These are phyloP conservation scores for Cyclophora albipunctata DNA, from an alignment of 2,888 invertebrate genomes.

Conservation along the genomic window DNA sequence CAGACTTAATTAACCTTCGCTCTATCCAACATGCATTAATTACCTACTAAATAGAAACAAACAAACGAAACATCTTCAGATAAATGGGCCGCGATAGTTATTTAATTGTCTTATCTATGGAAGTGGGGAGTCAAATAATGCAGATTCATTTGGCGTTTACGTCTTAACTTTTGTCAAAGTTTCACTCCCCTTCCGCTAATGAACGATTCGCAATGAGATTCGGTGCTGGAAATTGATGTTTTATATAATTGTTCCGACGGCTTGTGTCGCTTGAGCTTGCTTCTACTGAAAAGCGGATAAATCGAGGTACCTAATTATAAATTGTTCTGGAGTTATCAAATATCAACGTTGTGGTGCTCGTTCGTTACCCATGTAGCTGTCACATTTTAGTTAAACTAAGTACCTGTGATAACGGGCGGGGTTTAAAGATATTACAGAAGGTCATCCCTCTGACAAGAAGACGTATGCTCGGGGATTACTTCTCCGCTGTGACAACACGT, in stretches of 20 bases:
- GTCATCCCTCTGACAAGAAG: conserved; percentile 8
- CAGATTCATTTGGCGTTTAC: conserved; percentile 61
- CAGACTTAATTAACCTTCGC: conserved; percentile 64
- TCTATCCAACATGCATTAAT: conserved; percentile 55
- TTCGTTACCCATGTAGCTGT: conserved; percentile 2
- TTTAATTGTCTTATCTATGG: conserved; percentile 64
- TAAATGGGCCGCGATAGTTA: conserved; percentile 66
- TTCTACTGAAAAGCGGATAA: conserved; percentile 18
- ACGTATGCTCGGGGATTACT: conserved; percentile 11
- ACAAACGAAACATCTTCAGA: conserved; percentile 60
- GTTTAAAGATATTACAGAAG: conserved; percentile 6
- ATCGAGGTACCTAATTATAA: conserved; percentile 18
- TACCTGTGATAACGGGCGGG: not conserved
- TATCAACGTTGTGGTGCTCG: not conserved
- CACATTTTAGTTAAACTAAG: too few relatives aligned
- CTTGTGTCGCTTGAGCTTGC: conserved; percentile 16
- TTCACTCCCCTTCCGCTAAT: conserved; percentile 55
- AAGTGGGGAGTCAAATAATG: conserved; percentile 47
- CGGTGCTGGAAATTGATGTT: conserved; percentile 55
- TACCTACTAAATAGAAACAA: conserved; percentile 66
- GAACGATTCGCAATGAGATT: conserved; percentile 60
- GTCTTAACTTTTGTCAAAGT: conserved; percentile 64
- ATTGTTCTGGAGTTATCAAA: conserved; percentile 8
- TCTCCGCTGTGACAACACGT: conserved; percentile 14
- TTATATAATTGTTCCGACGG: conserved; percentile 51